Base-by-base conservation (phyloP, 2,113 vertebrate genomes). In the Puffinus mauretanicus region DNA sequence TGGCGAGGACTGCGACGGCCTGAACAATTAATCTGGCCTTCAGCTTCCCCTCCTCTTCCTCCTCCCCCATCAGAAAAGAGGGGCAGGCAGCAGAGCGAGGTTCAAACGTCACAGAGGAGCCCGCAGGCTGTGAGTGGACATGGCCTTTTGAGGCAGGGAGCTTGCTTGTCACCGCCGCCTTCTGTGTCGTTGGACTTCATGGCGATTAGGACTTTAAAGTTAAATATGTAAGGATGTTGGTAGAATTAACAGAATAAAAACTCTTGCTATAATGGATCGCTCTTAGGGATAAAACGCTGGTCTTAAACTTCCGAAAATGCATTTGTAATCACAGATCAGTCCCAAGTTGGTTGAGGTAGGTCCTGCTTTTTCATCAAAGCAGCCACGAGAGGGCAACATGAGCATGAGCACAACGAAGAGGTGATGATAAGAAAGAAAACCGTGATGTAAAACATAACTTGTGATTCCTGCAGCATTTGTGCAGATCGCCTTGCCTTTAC, bases 321-420 rank as follows among this genome's bases (percentile, higher is more conserved):
- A 0, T 32, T 29, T 25, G 0, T 9, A 14, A 47, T 44, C 32
- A 0, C 25, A 42, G 52, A 22, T 58, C 34, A 3, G 30, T 2
- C 16, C 18, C 1, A 7, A n/a, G 11, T 0, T n/a, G 17, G 14
- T 4, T 47, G 77, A 77, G 60, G 55, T 8, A 7, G 32, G 18
- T 34, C 6, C 17, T 15, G 80, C 38, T 80, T 58, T 88, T 93
- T 73, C 13, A 4, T 1, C 32, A 16, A 13, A 70, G 66, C 87
- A 95, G 51, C 95, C 97, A 94, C 96, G 52, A 95, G 95, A 96
- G 97, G 97, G 97, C 96, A 95, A 97, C 95, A 82, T 24, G 96
- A 91, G 94, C 95, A 93, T 72, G 93, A 94, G 84, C 78, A 77
- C 91, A 46, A 13, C 40, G 2, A 21, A 29, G 52, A 30, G 22